A percentile compares a stretch with the other conserved stretches of the same genome.
These are phyloP conservation scores for Folsomia candida DNA, from an alignment of 2,888 invertebrate genomes.

Conservation along the genomic window DNA sequence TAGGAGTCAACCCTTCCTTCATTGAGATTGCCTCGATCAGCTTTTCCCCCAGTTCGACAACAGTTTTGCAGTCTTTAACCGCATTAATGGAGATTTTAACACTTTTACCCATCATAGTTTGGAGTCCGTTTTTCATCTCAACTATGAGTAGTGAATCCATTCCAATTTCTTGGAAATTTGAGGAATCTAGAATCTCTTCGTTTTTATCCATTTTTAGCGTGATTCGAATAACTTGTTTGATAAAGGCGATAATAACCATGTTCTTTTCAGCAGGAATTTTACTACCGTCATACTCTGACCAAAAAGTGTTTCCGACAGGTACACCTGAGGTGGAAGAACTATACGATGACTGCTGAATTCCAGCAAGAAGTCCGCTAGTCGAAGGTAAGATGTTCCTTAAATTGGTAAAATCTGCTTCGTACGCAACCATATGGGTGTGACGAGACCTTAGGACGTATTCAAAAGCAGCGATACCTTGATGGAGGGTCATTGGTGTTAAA, in stretches of 20 bases:
- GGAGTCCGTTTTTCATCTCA: too few relatives aligned
- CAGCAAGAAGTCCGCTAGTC: neutral
- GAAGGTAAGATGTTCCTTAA: neutral
- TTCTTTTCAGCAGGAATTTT: conserved; percentile 10
- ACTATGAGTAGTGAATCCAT: conserved; percentile 35
- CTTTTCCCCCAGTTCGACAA: too few relatives aligned
- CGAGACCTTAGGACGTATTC: conserved; percentile 2
- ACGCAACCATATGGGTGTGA: neutral
- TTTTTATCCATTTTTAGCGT: conserved; percentile 25
- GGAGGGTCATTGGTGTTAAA: conserved; percentile 7
- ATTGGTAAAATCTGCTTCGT: conserved; percentile 10
- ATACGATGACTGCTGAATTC: neutral
- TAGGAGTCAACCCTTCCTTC: neutral
- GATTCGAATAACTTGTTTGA: conserved; percentile 11
- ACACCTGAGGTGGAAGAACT: neutral
- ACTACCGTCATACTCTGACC: conserved; percentile 22
- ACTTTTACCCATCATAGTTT: too few relatives aligned
- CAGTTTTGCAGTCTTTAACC: too few relatives aligned
- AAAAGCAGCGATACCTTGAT: conserved; percentile 17
- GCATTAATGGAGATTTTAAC: too few relatives aligned
- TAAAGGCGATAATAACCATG: conserved; percentile 13
- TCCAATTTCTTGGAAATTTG: conserved; percentile 19
- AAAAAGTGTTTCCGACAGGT: conserved; percentile 26
- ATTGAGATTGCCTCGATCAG: conserved; percentile 19
- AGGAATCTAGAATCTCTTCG: conserved; percentile 23